Base-by-base conservation (phyloP, 1,140 invertebrate genomes). In the Macrotrachela quadricornifera region DNA sequence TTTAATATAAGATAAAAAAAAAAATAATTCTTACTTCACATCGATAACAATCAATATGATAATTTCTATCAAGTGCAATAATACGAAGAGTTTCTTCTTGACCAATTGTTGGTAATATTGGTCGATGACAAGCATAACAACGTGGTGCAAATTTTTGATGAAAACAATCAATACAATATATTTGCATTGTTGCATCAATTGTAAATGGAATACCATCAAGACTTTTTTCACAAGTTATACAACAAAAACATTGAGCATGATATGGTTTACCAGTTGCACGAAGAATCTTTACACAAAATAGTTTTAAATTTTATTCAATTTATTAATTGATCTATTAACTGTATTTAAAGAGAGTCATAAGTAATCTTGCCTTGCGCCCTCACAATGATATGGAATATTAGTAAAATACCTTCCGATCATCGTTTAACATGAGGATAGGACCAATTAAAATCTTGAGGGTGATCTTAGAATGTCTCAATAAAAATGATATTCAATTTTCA, bases 131-230 rank as follows among this genome's bases (percentile, higher is more conserved):
- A 13, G 90, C 85, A 59, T 86, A 91, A 68, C 92, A 97, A 40
- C 88, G 76, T 14, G 91, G 91, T 15, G 92, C 91, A 76, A 96
- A 97, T 76, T 94, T 94, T 61, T 87, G 90, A 66, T 97, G 90
- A 66, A 96, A 97, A 73, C 95, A 91, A 63, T 94, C 84, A 65
- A 97, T 94, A 64, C 92, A 97, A 69, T 95, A 87, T 61, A 95
- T 91, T 66, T 90, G 81, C 74, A 94, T 95, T 40, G 86, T 85
- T 36, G 88, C 87, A 74, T 96, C 90, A 6, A 96, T 86, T 16
- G 92, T 96, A 64, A 96, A 97, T 18, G 87, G 87, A 66, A 95
- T 85, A 13, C 91, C 90, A 73, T 99, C 92, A 16, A 99, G 74
- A 64, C 85, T 90, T 67, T 88, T 86, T 21, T 82, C 80, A 72